Percentiles rank a stretch among this genome's conserved stretches.
Evolutionary conservation across 2,113 vertebrate genomes (phyloP).

Genomic region (Saguinus midas): DNA sequence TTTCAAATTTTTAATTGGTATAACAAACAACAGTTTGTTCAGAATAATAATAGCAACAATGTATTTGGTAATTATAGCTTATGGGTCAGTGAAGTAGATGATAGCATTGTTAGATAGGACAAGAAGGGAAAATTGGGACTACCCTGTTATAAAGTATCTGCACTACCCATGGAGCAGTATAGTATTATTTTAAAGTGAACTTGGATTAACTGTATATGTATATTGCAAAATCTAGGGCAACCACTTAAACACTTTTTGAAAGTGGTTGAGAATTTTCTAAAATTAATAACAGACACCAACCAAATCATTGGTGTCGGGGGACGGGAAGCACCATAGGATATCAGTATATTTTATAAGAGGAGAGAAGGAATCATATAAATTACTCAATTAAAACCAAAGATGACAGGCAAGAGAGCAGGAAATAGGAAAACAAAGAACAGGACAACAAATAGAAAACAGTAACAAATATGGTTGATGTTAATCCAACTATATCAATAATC

Average conservation of each 20-base stretch:
- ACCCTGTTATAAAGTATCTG: not conserved
- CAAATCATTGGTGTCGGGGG: too few species aligned
- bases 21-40: not conserved
- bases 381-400: not conserved
- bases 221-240: not conserved
- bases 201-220: not conserved
- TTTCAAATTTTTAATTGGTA: not conserved
- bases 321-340: too few species aligned
- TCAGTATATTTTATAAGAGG: not conserved
- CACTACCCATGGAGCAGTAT: not conserved
- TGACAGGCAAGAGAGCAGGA: not conserved
- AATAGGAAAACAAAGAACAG: not conserved
- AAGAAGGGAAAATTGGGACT: not conserved
- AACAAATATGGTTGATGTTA: not conserved
- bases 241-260: not conserved
- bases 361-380: not conserved
- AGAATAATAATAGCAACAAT: not conserved
- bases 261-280: too few species aligned
- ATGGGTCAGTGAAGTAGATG: not conserved
- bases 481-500: not conserved
- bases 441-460: not conserved
- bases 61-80: not conserved
- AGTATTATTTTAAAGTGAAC: not conserved
- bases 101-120: not conserved
- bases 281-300: too few species aligned